Evolutionary conservation across 1,140 invertebrate genomes (phyloP).

Genomic region (Yoshiicerus persimilis): DNA sequence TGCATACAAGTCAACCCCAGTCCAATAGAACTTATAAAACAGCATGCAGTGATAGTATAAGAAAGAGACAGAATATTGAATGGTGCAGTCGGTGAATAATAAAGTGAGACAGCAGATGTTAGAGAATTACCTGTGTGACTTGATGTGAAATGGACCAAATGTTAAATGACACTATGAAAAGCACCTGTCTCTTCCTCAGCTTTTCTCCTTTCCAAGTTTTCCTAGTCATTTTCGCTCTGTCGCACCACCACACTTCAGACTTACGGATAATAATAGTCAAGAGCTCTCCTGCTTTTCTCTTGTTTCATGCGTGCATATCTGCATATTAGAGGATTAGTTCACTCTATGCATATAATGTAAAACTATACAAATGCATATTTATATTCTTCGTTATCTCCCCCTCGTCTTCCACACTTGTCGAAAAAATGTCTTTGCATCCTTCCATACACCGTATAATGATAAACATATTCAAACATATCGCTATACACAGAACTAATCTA

Average conservation of each 20-base stretch:
- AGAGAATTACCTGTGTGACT: slow-evolving; percentile 10
- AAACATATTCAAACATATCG: neutral
- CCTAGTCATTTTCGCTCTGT: neutral
- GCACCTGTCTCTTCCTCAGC: neutral
- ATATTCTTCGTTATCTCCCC: neutral
- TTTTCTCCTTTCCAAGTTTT: neutral
- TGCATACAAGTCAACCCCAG: too few relatives aligned
- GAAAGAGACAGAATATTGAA: neutral
- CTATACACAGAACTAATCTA: neutral
- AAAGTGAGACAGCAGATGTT: slow-evolving; percentile 13
- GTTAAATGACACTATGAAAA: slow-evolving; percentile 2
- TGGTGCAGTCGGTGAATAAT: neutral
- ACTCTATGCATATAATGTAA: neutral
- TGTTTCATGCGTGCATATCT: neutral
- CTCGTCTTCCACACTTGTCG: neutral
- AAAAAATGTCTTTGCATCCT: neutral
- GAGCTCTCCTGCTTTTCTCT: neutral
- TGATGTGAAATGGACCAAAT: slow-evolving; percentile 19
- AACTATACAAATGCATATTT: neutral
- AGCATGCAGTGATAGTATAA: too few relatives aligned
- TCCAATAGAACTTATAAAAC: too few relatives aligned
- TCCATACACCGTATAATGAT: neutral
- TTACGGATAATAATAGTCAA: neutral
- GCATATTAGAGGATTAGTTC: too few relatives aligned
- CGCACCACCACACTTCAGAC: neutral